A percentile compares a stretch with the other conserved stretches of the same genome.
phyloP scores from a whole-genome alignment of 2,888 invertebrate genomes.

The Diogma glabrata region DNA sequence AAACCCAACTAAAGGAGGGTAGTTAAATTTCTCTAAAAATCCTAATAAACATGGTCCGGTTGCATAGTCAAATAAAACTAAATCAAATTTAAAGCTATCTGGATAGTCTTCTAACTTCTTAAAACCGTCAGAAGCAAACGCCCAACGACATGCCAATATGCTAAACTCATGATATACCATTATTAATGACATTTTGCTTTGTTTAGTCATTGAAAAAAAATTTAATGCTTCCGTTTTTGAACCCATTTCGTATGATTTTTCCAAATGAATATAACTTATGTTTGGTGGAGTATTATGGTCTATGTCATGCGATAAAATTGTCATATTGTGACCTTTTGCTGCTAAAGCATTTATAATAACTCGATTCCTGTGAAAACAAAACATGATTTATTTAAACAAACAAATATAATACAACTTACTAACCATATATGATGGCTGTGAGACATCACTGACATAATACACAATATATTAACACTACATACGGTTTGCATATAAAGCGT shows the following conservation, averaged over 20 bases:
- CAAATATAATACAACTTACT: no score
- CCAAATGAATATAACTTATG: constrained; percentile 15
- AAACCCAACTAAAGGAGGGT: constrained; percentile 27
- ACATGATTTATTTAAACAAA: no score
- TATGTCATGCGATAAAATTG: constrained; percentile 15
- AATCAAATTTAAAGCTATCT: constrained; percentile 26
- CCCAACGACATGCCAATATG: neutral
- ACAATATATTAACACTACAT: no score
- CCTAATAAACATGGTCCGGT: constrained; percentile 26
- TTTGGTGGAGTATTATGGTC: constrained; percentile 13
- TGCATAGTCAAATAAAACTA: constrained; percentile 28
- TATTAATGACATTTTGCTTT: no score
- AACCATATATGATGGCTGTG: no score
- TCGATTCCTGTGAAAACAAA: constrained; percentile 12
- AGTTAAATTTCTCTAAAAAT: constrained; percentile 26
- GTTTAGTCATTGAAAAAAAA: neutral
- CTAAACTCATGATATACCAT: neutral
- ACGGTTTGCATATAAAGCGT: no score
- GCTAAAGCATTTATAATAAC: constrained; percentile 15
- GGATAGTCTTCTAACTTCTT: constrained; percentile 15
- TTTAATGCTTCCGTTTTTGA: neutral
- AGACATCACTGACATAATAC: no score
- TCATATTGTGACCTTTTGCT: constrained; percentile 18
- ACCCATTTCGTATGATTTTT: constrained; percentile 4
- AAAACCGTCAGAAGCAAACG: constrained; percentile 1